Evolutionary conservation across 2,888 invertebrate genomes (phyloP), one percentile per base, ranked within the genome.

Genomic region (Crossocerus cetratus): DNA sequence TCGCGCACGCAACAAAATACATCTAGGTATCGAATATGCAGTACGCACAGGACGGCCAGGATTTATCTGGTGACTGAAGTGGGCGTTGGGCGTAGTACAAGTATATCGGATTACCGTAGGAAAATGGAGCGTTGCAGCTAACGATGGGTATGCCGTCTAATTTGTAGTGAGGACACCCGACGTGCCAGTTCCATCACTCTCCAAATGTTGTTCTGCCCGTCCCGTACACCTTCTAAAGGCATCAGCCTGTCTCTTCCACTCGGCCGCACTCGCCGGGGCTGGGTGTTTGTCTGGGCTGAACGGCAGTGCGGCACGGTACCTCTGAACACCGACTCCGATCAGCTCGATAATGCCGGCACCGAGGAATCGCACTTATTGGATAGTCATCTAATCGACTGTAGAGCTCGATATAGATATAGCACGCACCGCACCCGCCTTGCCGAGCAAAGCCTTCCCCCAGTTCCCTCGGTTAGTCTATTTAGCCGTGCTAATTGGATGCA

Each of bases 361-460:
- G 73, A n/a, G 66, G 44, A 70, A 55, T 67, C 71, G 32, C 32
- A 71, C 74, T 76, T 76, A 76, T 76, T 65, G 76, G 74, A 61
- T 74, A 71, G 71, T 74, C 53, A 59, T 76, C 74, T 68, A 76
- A 76, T 76, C 74, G 71, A 71, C 65, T 76, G 68, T 74, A 61
- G 59, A 57, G n/a, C 64, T 49, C 55, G 67, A 59, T 76, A 68
- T 67, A 67, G 69, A 21, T 64, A 66, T 53, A 58, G 8, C 18
- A 23, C 21, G 8, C 8, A 13, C 4, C 23, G 8, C 22, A 16
- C 61, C 23, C 45, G n/a, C 65, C 8, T 8, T 8, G 32, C 32
- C 32, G 11, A 32, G 8, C 32, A 4, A 32, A 32, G 22, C 8
- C 43, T 54, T 23, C n/a, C 23, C 66, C 64, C 61, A 21, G 42